A percentile compares a stretch with the other conserved stretches of the same genome.
Conservation (phyloP, 2,888 invertebrate genomes). For the Disparrhopalites patrizii region DNA sequence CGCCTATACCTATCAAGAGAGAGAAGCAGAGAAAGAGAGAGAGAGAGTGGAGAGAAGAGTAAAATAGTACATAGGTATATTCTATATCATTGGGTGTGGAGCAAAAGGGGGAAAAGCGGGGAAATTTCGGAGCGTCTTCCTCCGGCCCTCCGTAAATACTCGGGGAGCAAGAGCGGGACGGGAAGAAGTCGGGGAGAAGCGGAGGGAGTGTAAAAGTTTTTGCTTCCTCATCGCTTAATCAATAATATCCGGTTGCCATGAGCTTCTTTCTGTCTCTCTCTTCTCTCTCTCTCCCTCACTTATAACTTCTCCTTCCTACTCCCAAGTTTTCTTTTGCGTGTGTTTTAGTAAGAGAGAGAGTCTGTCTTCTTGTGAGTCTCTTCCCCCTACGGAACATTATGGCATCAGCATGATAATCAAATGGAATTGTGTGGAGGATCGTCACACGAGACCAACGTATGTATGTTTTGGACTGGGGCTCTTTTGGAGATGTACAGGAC, state of each 20-base stretch:
- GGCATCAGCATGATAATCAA: conserved; percentile 16
- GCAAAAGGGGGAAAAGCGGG: background rate
- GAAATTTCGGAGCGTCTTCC: background rate
- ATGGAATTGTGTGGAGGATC: conserved; percentile 18
- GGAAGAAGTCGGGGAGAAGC: background rate
- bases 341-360: too few relatives aligned
- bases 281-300: background rate
- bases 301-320: background rate
- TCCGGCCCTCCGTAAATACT: background rate
- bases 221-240: conserved; percentile 34
- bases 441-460: too few relatives aligned
- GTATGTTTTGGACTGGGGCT: too few relatives aligned
- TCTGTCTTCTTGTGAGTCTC: background rate
- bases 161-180: background rate
- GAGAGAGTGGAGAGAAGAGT: background rate
- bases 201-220: background rate
- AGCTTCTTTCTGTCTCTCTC: background rate
- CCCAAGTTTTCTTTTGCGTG: background rate
- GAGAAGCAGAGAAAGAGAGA: background rate
- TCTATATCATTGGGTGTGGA: too few relatives aligned
- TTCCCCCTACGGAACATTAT: background rate
- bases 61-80: background rate
- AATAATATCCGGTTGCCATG: conserved; percentile 35
- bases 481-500: too few relatives aligned
- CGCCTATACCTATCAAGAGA: background rate